Percentiles rank a stretch among this genome's conserved stretches.
These are phyloP conservation scores for Fregetta grallaria DNA, from an alignment of 2,113 vertebrate genomes.

Conservation along the genomic window DNA sequence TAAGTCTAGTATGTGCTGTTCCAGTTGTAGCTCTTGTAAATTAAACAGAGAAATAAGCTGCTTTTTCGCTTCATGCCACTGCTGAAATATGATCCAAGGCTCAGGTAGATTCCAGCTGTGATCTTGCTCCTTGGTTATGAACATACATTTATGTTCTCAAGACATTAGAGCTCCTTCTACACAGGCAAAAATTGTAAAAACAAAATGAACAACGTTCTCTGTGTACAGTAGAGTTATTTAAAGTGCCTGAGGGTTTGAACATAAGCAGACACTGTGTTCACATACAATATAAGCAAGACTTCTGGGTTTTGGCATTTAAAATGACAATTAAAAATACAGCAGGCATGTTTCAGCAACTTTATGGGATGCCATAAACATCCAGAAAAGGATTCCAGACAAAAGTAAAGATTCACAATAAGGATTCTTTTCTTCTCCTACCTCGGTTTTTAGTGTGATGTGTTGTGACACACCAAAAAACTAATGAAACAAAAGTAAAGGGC, in stretches of 20 bases:
- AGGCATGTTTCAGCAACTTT: conserved; percentile 55
- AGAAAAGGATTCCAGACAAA: conserved; percentile 32
- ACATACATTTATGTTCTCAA: conserved; percentile 41
- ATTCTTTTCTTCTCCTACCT: background rate
- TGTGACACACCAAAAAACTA: background rate
- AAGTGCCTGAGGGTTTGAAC: conserved; percentile 75
- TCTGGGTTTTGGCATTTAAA: conserved; percentile 66
- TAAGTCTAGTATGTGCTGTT: background rate
- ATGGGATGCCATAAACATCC: conserved; percentile 35
- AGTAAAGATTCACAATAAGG: conserved; percentile 2
- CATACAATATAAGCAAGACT: conserved; percentile 55
- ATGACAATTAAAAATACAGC: conserved; percentile 64
- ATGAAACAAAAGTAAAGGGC: background rate
- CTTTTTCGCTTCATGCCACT: background rate
- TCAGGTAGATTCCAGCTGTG: conserved; percentile 63
- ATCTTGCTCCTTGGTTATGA: conserved; percentile 50
- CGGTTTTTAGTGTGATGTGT: background rate
- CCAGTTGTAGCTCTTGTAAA: conserved; percentile 18
- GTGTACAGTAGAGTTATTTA: conserved; percentile 73
- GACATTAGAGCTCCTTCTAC: conserved; percentile 45
- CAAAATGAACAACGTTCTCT: conserved; percentile 73
- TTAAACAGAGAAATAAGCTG: background rate
- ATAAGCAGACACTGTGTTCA: conserved; percentile 69
- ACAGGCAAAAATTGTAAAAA: conserved; percentile 72
- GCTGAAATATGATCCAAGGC: conserved; percentile 35